Base-by-base conservation (phyloP, 2,113 vertebrate species). In the Osmerus mordax region DNA sequence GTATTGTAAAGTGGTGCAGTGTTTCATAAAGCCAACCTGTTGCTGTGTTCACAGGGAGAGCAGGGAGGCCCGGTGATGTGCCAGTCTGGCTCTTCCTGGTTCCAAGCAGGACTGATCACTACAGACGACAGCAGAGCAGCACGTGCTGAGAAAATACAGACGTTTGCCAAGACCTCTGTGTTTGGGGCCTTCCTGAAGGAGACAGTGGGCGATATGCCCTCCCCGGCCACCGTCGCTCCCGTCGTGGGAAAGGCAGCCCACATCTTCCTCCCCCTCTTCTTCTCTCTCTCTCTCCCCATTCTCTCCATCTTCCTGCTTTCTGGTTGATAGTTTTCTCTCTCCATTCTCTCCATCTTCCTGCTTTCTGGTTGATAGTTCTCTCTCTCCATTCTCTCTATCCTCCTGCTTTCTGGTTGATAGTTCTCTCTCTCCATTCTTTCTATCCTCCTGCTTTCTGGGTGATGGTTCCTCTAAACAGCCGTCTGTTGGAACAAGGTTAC, bases 41-140 rank as follows among this genome's bases (percentile, higher is more conserved):
- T 0, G 28, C 19, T 61, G 5, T 70, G 1, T 71, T 28, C 68
- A 8, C 66, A 87, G 86, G 82, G 53, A 3, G 73, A 81, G 72
- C 53, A 74, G 0, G 87, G 82, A 1, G 9, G 82, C 4, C 78
- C 83, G 2, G 68, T 88, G 21, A 47, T 88, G 13, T 90, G 86
- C 55, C 78, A 73, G 25, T 81, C 77, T 0, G 77, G 75, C n/a
- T 65, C 64, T 1, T 86, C 82, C 6, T 88, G 87, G 86, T 88
- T 81, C 72, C 79, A 86, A 66, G 76, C 66, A 2, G 85, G 76
- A 1, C 58, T 81, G 2, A 52, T 86, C n/a, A 73, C 28, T 5
- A 8, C 21, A 16, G 78, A 21, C 41, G 71, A 28, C 18, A 13
- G 47, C 14, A 76, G 68, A 79, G 23, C 29, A 0, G 15, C 8